Conservation (phyloP, 2,797 vertebrate genomes). For the Sebastes itinus region DNA sequence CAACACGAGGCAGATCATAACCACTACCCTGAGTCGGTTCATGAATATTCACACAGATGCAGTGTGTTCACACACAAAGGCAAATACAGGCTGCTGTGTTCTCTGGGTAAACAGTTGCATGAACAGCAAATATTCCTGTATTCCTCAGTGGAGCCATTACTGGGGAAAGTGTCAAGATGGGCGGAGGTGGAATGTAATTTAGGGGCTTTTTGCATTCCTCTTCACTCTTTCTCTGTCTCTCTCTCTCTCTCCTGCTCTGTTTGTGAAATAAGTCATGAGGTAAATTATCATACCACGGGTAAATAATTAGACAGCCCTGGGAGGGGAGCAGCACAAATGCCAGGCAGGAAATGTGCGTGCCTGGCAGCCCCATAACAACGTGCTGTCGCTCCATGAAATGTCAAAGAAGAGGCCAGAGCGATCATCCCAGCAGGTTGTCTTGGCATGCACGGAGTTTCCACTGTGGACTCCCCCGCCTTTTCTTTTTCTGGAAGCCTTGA, state of each 20-base stretch:
- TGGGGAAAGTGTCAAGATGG: background rate
- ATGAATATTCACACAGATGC: constrained; percentile 40
- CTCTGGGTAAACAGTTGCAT: constrained; percentile 8
- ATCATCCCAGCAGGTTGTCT: constrained; percentile 57
- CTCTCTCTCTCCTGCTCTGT: background rate
- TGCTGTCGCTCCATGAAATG: constrained; percentile 53
- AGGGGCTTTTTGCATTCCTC: background rate
- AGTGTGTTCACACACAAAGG: background rate
- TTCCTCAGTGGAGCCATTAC: background rate
- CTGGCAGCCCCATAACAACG: constrained; percentile 39
- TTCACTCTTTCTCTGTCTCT: background rate
- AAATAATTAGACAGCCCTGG: constrained; percentile 35
- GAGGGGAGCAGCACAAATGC: constrained; percentile 25
- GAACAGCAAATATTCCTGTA: background rate
- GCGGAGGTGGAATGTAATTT: background rate
- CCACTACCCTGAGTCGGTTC: constrained; percentile 10
- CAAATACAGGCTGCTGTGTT: background rate
- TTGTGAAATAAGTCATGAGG: constrained; percentile 29
- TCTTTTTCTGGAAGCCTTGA: constrained; percentile 39
- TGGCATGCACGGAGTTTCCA: constrained; percentile 34
- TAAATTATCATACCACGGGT: constrained; percentile 25
- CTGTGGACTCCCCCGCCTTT: constrained; percentile 38
- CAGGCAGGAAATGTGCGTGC: constrained; percentile 21
- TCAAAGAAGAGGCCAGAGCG: constrained; percentile 36
- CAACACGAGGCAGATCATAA: constrained; percentile 18